Evolutionary conservation across 2,888 invertebrate species (phyloP).

Genomic region (Drosophila heteroneura): DNA sequence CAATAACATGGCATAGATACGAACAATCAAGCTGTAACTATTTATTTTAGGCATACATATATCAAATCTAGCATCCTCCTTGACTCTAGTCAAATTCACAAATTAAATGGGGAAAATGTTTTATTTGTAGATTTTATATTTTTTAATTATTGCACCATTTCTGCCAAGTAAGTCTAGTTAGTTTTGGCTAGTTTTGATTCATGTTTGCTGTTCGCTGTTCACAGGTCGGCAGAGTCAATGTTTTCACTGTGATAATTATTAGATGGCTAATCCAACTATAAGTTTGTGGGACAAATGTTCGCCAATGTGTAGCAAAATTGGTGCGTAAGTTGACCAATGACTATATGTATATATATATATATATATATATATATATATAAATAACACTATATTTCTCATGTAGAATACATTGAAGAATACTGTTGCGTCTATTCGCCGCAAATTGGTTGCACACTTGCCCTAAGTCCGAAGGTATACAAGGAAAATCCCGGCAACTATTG

Average conservation of each 20-base stretch:
- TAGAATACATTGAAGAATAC: neutral
- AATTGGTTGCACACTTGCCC: neutral
- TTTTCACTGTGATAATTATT: constrained; percentile 2
- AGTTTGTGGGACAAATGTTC: neutral
- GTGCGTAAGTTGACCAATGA: neutral
- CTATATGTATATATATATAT: too few species aligned
- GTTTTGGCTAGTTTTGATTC: neutral
- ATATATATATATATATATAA: neutral
- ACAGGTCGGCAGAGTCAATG: constrained; percentile 19
- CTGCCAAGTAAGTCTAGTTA: neutral
- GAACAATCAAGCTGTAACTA: neutral
- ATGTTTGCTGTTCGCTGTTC: too few species aligned
- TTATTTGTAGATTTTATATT: neutral
- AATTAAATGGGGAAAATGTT: neutral
- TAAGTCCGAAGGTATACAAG: neutral
- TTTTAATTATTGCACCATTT: neutral
- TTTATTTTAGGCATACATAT: neutral
- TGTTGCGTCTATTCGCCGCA: constrained; percentile 6
- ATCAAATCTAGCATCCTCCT: neutral
- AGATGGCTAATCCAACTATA: neutral
- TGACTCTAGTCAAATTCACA: neutral
- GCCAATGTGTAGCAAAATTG: neutral
- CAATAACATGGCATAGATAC: neutral
- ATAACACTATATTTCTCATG: too few species aligned
- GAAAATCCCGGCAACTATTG: neutral